A percentile compares a stretch with the other conserved stretches of the same genome.
phyloP scores from a whole-genome alignment of 2,888 invertebrate genomes.

The Junonia oenone region DNA sequence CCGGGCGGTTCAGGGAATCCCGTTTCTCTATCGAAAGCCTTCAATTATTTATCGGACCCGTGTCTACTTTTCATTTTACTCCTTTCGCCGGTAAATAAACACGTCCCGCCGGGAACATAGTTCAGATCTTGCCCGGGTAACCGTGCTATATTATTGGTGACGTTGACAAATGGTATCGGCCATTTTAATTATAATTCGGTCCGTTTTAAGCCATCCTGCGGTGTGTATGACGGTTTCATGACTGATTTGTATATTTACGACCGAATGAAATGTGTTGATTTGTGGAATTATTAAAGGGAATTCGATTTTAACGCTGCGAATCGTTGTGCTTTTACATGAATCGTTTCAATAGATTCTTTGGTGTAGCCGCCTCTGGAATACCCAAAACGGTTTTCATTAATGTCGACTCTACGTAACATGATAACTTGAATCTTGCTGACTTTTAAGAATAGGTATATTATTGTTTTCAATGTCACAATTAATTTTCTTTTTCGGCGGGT shows the following conservation, averaged over 20 bases:
- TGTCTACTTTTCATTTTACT: constrained; percentile 79
- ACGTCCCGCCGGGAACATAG: constrained; percentile 63
- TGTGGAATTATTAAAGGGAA: background rate
- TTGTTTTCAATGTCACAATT: no score
- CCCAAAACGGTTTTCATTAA: no score
- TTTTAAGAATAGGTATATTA: no score
- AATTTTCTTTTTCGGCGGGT: no score
- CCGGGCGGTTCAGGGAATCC: constrained; percentile 63
- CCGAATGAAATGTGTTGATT: background rate
- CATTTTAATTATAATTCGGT: constrained; percentile 39
- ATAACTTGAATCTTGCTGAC: no score
- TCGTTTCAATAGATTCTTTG: no score
- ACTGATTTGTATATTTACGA: background rate
- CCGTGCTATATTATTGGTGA: constrained; percentile 28
- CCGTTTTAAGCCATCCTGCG: constrained; percentile 11
- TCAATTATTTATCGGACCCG: constrained; percentile 79
- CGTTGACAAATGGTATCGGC: constrained; percentile 50
- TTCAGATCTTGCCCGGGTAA: constrained; percentile 11
- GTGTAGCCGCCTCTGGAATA: no score
- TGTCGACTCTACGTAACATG: no score
- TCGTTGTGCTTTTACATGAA: no score
- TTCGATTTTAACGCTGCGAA: background rate
- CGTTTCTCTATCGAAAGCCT: constrained; percentile 73
- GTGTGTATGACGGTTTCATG: background rate
- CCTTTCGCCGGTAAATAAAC: constrained; percentile 66